Conservation (phyloP, 2,888 invertebrate genomes). For the Watsonalla cultraria region DNA sequence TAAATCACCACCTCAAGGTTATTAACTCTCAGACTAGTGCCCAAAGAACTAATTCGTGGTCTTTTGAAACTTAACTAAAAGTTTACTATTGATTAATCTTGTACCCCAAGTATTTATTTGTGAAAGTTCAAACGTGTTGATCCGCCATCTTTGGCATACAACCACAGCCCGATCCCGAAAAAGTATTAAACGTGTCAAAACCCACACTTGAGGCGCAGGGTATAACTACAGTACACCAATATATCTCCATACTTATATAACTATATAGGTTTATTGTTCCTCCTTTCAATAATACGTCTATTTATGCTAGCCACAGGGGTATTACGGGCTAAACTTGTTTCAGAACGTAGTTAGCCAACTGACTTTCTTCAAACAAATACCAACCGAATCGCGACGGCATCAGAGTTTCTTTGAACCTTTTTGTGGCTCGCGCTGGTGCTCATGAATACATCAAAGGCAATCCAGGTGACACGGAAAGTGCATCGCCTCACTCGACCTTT, state of each 20-base stretch:
- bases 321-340: constrained; percentile 26
- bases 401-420: constrained; percentile 17
- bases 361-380: constrained; percentile 17
- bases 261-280: background rate
- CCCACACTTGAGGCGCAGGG: background rate
- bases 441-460: constrained; percentile 34
- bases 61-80: too few relatives aligned
- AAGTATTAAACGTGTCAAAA: background rate
- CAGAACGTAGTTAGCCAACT: constrained; percentile 11
- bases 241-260: too few relatives aligned
- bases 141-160: too few relatives aligned
- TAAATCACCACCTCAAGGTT: too few relatives aligned
- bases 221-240: too few relatives aligned
- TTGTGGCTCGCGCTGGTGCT: constrained; percentile 18
- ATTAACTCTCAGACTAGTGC: too few relatives aligned
- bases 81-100: too few relatives aligned
- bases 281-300: constrained; percentile 7
- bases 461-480: constrained; percentile 30
- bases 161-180: too few relatives aligned
- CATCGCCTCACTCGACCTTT: constrained; percentile 28
- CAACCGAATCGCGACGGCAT: constrained; percentile 12
- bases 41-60: too few relatives aligned
- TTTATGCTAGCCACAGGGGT: constrained; percentile 27
- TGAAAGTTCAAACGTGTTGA: too few relatives aligned
- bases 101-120: too few relatives aligned